Conservation (phyloP, 2,888 invertebrate species). For the Notodonta ziczac region DNA sequence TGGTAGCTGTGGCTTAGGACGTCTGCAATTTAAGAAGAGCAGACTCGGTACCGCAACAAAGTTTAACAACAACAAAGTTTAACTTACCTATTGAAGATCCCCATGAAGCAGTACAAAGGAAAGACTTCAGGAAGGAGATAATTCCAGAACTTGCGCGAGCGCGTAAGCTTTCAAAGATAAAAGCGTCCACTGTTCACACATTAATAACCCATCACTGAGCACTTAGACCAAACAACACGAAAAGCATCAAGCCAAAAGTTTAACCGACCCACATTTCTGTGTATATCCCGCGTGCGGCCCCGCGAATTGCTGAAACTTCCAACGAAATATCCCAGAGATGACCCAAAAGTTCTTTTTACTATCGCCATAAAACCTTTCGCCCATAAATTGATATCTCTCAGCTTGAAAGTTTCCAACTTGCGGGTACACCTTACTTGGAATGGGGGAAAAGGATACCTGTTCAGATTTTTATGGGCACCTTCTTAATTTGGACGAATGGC, state of each 20-base stretch:
- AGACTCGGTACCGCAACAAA: no score
- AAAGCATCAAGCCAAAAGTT: constrained; percentile 30
- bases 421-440: constrained; percentile 9
- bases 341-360: constrained; percentile 56
- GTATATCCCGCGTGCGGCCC: constrained; percentile 19
- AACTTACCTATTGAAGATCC: no score
- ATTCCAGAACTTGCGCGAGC: no score
- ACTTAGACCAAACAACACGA: constrained; percentile 25
- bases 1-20: no score
- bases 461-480: constrained; percentile 30
- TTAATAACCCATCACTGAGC: constrained; percentile 28
- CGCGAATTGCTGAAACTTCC: constrained; percentile 40
- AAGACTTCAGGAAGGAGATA: no score
- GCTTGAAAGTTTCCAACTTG: constrained; percentile 30
- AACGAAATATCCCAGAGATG: constrained; percentile 40
- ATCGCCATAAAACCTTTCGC: constrained; percentile 47
- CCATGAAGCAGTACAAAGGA: no score
- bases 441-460: constrained; percentile 24
- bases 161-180: constrained; percentile 19
- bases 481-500: constrained; percentile 23
- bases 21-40: no score
- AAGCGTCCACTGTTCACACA: constrained; percentile 17
- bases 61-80: no score
- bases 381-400: constrained; percentile 55
- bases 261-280: constrained; percentile 30